phyloP scores from a whole-genome alignment of 2,113 vertebrate genomes.

The Rousettus leschenaultii region DNA sequence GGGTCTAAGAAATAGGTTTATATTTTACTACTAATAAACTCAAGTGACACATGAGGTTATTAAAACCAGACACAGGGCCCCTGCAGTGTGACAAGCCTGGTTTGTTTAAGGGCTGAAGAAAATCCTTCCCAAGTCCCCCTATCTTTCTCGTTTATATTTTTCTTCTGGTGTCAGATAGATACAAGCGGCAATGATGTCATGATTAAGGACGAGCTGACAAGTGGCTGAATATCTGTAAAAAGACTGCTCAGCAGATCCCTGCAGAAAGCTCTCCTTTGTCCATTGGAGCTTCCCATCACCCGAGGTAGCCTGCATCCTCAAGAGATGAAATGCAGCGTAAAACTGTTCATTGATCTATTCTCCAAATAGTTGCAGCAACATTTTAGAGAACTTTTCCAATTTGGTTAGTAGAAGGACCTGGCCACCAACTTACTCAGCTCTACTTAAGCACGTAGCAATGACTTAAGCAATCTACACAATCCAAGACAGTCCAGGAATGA shows the following conservation, averaged over 20 bases:
- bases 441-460: not conserved
- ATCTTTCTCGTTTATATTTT: conserved; percentile 15
- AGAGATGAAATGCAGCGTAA: conserved; percentile 37
- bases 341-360: conserved; percentile 20
- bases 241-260: not conserved
- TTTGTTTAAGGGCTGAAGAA: not conserved
- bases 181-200: not conserved
- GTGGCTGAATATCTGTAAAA: conserved; percentile 17
- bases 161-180: conserved; percentile 41
- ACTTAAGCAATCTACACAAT: not conserved
- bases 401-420: not conserved
- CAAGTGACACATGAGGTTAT: conserved; percentile 52
- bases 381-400: not conserved
- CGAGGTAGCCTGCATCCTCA: not conserved
- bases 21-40: conserved; percentile 15
- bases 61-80: conserved; percentile 49
- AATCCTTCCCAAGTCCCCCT: not conserved
- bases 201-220: conserved; percentile 45
- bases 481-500: not conserved
- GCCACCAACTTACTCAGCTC: not conserved
- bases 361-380: not conserved
- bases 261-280: conserved; percentile 40
- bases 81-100: not conserved
- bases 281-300: not conserved
- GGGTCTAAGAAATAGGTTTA: conserved; percentile 55